Conservation (phyloP, 2,797 vertebrate genomes). For the Mareca strepera region DNA sequence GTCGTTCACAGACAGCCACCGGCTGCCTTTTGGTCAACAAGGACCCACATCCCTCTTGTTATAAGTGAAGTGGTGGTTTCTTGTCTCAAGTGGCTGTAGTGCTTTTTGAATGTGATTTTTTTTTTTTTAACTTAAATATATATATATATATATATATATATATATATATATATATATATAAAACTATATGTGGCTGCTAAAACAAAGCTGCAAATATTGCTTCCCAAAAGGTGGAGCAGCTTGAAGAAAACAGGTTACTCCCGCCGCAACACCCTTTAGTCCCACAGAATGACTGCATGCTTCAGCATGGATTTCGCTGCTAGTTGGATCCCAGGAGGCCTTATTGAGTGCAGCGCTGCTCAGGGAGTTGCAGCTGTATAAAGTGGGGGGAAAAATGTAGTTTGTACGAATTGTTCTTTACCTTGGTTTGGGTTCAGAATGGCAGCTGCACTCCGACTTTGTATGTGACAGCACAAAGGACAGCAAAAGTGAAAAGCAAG, state of each 20-base stretch:
- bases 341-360: conserved; percentile 82
- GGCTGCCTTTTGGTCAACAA: conserved; percentile 14
- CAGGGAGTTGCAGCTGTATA: conserved; percentile 85
- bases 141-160: too few species aligned
- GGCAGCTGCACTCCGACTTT: conserved; percentile 83
- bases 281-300: conserved; percentile 72
- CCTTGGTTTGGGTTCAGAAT: conserved; percentile 80
- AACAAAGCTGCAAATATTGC: conserved; percentile 80
- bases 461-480: conserved; percentile 85
- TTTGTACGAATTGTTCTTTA: conserved; percentile 86
- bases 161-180: not conserved
- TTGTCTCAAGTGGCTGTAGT: not conserved
- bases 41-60: not conserved
- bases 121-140: not conserved
- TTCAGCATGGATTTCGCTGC: conserved; percentile 87
- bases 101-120: not conserved
- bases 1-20: conserved; percentile 9
- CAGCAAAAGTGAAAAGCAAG: conserved; percentile 85
- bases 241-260: conserved; percentile 78
- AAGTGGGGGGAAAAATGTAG: conserved; percentile 73
- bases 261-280: conserved; percentile 34
- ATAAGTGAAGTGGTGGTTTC: conserved; percentile 13
- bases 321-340: conserved; percentile 91
- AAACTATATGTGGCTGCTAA: conserved; percentile 24
- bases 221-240: conserved; percentile 82